These are phyloP conservation scores for Drosophila lutescens DNA, from an alignment of 2,888 invertebrate species.

Conservation along the genomic window DNA sequence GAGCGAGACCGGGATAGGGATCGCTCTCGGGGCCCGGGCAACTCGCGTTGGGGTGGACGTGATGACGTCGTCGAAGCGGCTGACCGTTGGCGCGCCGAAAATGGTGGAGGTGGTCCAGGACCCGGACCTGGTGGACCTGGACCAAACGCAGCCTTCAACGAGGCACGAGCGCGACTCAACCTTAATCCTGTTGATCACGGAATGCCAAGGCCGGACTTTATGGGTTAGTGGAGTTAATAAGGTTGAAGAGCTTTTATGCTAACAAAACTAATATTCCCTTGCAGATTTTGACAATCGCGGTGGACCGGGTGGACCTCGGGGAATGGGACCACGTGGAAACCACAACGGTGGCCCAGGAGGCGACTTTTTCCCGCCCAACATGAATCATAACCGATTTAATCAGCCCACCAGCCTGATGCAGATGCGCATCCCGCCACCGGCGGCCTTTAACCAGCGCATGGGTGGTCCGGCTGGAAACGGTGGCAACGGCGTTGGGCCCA, in stretches of 20 bases:
- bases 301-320: conserved; percentile 53
- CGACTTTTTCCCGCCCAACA: conserved; percentile 81
- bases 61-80: conserved; percentile 79
- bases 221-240: conserved; percentile 56
- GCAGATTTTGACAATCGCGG: conserved; percentile 81
- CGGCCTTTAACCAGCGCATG: conserved; percentile 81
- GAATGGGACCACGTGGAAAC: conserved; percentile 63
- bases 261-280: background rate
- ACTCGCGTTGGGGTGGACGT: conserved; percentile 84
- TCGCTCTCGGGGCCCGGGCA: conserved; percentile 64
- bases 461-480: conserved; percentile 68
- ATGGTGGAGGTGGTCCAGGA: conserved; percentile 46
- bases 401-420: conserved; percentile 83
- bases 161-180: conserved; percentile 69
- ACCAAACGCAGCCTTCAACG: conserved; percentile 59
- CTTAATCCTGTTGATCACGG: conserved; percentile 78
- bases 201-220: conserved; percentile 77
- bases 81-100: conserved; percentile 71
- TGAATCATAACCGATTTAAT: conserved; percentile 83
- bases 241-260: rapidly evolving
- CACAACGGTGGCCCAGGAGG: conserved; percentile 66
- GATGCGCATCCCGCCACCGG: conserved; percentile 83
- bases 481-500: conserved; percentile 61
- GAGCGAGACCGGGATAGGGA: conserved; percentile 76
- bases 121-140: conserved; percentile 59